phyloP scores from a whole-genome alignment of 2,888 invertebrate genomes.

The Spatulosminthurus flaviceps region DNA sequence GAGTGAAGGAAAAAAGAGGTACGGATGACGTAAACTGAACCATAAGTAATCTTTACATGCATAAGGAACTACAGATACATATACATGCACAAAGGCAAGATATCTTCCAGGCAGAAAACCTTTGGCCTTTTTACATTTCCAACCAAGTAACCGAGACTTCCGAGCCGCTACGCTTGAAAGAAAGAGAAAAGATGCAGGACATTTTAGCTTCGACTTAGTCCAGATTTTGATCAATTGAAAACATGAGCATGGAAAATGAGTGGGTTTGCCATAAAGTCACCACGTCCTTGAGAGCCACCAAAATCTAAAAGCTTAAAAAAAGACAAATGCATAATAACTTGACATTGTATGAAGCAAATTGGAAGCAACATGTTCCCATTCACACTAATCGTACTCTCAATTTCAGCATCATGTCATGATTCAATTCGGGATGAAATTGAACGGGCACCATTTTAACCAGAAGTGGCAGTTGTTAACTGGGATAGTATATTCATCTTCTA shows the following conservation, averaged over 20 bases:
- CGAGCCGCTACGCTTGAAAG: background rate
- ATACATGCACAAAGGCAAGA: background rate
- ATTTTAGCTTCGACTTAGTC: background rate
- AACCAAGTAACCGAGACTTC: background rate
- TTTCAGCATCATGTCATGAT: background rate
- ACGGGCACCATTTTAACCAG: too few relatives aligned
- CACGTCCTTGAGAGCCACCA: background rate
- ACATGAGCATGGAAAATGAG: background rate
- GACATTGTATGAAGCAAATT: background rate
- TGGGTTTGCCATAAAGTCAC: background rate
- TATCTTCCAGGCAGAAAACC: background rate
- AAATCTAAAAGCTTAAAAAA: too few relatives aligned
- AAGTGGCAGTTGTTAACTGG: too few relatives aligned
- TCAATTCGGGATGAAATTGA: too few relatives aligned
- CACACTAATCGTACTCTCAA: background rate
- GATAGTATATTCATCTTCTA: too few relatives aligned
- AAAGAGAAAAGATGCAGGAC: background rate
- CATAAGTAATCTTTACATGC: too few relatives aligned
- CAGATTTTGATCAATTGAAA: background rate
- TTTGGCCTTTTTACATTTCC: constrained; percentile 1
- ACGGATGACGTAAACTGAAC: background rate
- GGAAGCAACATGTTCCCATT: background rate
- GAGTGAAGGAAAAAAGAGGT: too few relatives aligned
- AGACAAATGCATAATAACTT: background rate
- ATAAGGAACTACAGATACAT: too few relatives aligned